Percentiles rank a stretch among this genome's conserved stretches.
Conservation (phyloP, 1,140 invertebrate genomes). For the Philotrypesis tridentata region DNA sequence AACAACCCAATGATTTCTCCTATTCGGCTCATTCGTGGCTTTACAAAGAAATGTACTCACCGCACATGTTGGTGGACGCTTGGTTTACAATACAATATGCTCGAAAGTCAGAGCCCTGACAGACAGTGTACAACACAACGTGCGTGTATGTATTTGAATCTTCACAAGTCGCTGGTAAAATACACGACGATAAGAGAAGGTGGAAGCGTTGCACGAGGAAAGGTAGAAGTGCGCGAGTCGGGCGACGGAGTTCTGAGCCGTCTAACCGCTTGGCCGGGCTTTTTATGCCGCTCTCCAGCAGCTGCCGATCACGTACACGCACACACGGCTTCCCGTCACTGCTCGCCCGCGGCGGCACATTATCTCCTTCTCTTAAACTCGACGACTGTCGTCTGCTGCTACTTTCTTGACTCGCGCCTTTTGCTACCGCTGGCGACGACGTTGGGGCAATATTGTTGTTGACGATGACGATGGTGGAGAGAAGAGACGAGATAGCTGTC, state of each 20-base stretch:
- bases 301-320: neutral
- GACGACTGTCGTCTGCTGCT: constrained; percentile 9
- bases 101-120: neutral
- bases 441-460: neutral
- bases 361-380: constrained; percentile 3
- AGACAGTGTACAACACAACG: neutral
- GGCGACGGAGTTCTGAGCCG: constrained; percentile 26
- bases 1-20: neutral
- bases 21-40: neutral
- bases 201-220: neutral
- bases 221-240: neutral
- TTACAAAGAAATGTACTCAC: neutral
- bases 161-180: neutral
- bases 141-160: neutral
- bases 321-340: neutral
- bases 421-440: neutral
- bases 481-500: neutral
- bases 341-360: neutral
- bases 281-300: constrained; percentile 40
- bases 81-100: neutral
- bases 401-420: neutral
- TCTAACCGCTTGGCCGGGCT: constrained; percentile 14
- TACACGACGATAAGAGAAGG: neutral
- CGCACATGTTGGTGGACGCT: constrained; percentile 7
- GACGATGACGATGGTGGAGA: neutral